phyloP scores from a whole-genome alignment of 2,888 invertebrate species.

The Laothoe populi region DNA sequence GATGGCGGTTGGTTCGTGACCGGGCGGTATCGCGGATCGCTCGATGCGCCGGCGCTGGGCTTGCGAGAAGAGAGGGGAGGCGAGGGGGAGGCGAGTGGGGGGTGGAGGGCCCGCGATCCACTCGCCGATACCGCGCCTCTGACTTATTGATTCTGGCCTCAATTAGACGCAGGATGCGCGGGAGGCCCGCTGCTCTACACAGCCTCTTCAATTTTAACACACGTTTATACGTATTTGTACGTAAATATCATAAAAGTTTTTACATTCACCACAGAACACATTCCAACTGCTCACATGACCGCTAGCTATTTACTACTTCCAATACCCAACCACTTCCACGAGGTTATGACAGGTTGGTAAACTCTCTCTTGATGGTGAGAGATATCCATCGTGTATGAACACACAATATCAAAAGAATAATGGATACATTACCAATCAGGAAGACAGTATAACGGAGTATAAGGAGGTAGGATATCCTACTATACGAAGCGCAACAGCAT shows the following conservation, averaged over 20 bases:
- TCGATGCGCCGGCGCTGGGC: conserved; percentile 31
- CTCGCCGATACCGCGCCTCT: conserved; percentile 50
- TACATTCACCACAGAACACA: background rate
- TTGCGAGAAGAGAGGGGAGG: too few species aligned
- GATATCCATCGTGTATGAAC: too few species aligned
- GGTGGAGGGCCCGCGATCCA: conserved; percentile 44
- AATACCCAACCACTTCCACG: too few species aligned
- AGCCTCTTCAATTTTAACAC: background rate
- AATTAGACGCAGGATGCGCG: conserved; percentile 49
- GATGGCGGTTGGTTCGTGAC: conserved; percentile 31
- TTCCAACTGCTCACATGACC: too few species aligned
- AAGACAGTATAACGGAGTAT: too few species aligned
- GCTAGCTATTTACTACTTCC: too few species aligned
- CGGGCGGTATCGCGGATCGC: conserved; percentile 32
- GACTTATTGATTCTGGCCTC: conserved; percentile 65
- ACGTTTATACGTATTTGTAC: background rate
- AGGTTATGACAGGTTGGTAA: too few species aligned
- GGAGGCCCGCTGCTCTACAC: conserved; percentile 38
- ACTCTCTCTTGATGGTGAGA: too few species aligned
- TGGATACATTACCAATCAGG: too few species aligned
- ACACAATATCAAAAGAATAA: too few species aligned
- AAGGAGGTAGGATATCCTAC: too few species aligned
- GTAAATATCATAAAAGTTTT: background rate
- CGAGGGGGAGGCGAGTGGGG: conserved; percentile 32
- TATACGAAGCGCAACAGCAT: too few species aligned